Base-by-base conservation (phyloP, 2,113 vertebrate species). In the Regulus satrapa region DNA sequence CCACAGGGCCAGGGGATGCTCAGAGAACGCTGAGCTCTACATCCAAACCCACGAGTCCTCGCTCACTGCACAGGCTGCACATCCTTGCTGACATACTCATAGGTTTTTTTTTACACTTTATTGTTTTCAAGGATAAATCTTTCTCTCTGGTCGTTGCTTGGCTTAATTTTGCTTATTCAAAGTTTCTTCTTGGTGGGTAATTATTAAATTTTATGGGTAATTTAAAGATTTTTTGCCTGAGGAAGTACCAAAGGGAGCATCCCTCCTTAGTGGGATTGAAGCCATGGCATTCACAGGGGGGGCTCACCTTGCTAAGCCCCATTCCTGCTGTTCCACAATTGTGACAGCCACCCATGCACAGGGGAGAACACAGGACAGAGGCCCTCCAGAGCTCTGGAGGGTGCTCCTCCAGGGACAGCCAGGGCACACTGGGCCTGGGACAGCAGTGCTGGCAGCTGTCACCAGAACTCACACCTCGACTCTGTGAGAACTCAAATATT, bases 401-500 rank as follows among this genome's bases (percentile, higher is more conserved):
- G 12, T 8, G 14, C 10, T 21, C 20, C 24, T 8, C 14, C 0
- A 4, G 21, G 48, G 7, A 72, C 0, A 5, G 40, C 7, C 26
- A 51, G 40, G 51, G 63, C 28, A 79, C n/a, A 28, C 34, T 25
- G 61, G 69, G 36, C 20, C 54, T 46, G n/a, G 51, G 38, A 45
- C 43, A 85, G 43, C 29, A 38, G 34, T 1, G 1, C 69, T 74
- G 64, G 43, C 80, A 81, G 56, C 56, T 3, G 4, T 61, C 66
- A 41, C 52, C 48, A 38, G n/a, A 66, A 76, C 59, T 49, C 3
- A 0, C 32, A 41, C 43, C 36, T 18, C 9, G n/a, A 63, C 18
- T 28, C 18, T 38, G 2, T 9, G 18, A 76, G 45, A 52, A 56
- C 59, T 80, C 49, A 49, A 83, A 63, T 14, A 0, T 46, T 75